Conservation (phyloP, 2,113 vertebrate genomes). For the Otis tarda region DNA sequence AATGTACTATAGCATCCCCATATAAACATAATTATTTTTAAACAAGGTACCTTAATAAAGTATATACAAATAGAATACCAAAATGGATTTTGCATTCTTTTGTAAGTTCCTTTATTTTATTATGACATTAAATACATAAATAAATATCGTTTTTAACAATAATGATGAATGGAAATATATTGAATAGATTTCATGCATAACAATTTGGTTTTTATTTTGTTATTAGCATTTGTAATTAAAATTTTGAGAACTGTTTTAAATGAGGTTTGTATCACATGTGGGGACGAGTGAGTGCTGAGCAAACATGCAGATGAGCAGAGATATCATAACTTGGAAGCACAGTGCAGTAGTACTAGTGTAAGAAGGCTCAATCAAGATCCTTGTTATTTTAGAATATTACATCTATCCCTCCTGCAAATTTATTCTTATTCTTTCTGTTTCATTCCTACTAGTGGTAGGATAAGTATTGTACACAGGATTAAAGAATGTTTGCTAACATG, state of each 20-base stretch:
- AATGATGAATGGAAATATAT: neutral
- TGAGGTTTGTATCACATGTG: neutral
- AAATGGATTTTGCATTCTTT: neutral
- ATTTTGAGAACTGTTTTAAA: neutral
- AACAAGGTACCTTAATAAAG: neutral
- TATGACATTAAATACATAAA: neutral
- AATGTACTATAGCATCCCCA: neutral
- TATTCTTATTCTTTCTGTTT: neutral
- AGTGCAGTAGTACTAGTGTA: neutral
- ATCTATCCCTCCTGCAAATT: neutral
- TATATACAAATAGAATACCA: neutral
- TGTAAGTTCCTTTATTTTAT: neutral
- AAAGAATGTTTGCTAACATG: neutral
- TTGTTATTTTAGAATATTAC: neutral
- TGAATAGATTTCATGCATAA: neutral
- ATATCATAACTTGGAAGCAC: neutral
- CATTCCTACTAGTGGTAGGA: neutral
- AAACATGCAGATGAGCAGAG: neutral
- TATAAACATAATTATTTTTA: conserved; percentile 2
- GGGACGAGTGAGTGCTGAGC: neutral
- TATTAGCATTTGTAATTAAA: neutral
- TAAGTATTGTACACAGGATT: neutral
- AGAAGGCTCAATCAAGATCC: neutral
- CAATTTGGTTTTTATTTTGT: neutral
- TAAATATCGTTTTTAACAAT: neutral